phyloP scores from a whole-genome alignment of 1,140 invertebrate genomes.

The Drosophila parvula region DNA sequence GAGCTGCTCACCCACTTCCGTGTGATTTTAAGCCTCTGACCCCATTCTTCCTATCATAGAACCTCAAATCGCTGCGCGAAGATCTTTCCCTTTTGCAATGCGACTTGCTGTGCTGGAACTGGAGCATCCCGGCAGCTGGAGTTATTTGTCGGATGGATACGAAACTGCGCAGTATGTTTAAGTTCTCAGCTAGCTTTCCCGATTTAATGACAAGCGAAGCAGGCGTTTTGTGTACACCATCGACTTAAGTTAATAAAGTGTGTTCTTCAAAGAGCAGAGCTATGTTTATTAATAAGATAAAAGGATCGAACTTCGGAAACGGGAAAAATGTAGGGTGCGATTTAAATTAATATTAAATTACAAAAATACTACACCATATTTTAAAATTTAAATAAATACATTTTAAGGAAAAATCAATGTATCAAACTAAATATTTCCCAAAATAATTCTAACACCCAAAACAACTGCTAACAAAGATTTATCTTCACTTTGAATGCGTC shows the following conservation, averaged over 20 bases:
- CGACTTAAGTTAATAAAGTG: conserved; percentile 30
- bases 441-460: too few relatives aligned
- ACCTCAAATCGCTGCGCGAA: conserved; percentile 67
- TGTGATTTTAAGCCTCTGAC: neutral
- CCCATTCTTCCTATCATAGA: conserved; percentile 45
- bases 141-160: conserved; percentile 73
- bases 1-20: neutral
- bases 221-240: conserved; percentile 12
- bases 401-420: too few relatives aligned
- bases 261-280: neutral
- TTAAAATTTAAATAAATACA: too few relatives aligned
- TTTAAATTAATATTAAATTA: too few relatives aligned
- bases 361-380: too few relatives aligned
- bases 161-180: conserved; percentile 68
- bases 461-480: too few relatives aligned
- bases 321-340: too few relatives aligned
- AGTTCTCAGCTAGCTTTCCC: conserved; percentile 59
- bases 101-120: conserved; percentile 81
- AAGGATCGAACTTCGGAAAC: neutral
- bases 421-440: too few relatives aligned
- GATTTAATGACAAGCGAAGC: conserved; percentile 48
- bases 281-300: neutral
- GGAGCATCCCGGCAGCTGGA: conserved; percentile 73
- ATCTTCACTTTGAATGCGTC: too few relatives aligned
- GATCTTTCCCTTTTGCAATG: conserved; percentile 68